phyloP scores from a whole-genome alignment of 2,888 invertebrate genomes.

The Cataglyphis cursor region DNA sequence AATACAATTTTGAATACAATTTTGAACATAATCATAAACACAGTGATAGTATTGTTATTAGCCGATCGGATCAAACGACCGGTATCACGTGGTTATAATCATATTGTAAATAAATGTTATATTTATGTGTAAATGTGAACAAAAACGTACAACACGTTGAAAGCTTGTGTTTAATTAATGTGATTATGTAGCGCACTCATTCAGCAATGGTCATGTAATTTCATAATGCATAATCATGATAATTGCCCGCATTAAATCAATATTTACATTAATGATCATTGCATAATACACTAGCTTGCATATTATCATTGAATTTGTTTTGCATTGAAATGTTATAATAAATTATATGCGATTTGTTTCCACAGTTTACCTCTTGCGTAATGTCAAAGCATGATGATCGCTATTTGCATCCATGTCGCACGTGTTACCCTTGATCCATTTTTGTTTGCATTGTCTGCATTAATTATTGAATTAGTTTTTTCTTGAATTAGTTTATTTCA shows the following conservation, averaged over 20 bases:
- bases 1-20: not conserved
- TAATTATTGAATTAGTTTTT: constrained; percentile 2
- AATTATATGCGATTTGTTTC: constrained; percentile 28
- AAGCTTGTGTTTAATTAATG: constrained; percentile 59
- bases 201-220: constrained; percentile 35
- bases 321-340: constrained; percentile 33
- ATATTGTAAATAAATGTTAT: constrained; percentile 64
- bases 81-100: not conserved
- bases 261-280: constrained; percentile 68
- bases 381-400: constrained; percentile 65
- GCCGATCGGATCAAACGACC: not conserved
- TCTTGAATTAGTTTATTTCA: not conserved
- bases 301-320: constrained; percentile 29
- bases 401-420: constrained; percentile 80
- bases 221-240: constrained; percentile 45
- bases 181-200: constrained; percentile 60
- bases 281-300: constrained; percentile 53
- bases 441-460: constrained; percentile 41
- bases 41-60: not conserved
- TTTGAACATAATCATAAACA: not conserved
- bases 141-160: constrained; percentile 58
- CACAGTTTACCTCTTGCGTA: constrained; percentile 28
- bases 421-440: constrained; percentile 65
- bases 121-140: constrained; percentile 62
- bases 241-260: constrained; percentile 48